phyloP scores from a whole-genome alignment of 2,888 invertebrate genomes.

The Latheticus oryzae region DNA sequence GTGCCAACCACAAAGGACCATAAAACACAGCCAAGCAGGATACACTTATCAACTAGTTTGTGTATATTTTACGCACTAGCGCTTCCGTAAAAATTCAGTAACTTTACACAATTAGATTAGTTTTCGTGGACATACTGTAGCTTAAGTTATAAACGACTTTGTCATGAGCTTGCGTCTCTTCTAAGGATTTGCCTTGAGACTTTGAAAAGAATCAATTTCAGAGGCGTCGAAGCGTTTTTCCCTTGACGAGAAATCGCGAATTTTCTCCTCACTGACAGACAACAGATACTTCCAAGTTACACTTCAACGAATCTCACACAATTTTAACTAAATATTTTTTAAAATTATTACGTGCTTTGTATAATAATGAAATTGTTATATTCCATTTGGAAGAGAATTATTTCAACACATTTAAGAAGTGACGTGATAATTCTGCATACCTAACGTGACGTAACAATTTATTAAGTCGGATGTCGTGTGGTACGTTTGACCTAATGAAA shows the following conservation, averaged over 20 bases:
- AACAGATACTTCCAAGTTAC: slow-evolving; percentile 36
- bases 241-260: slow-evolving; percentile 30
- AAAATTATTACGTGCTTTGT: too few species aligned
- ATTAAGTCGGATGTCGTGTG: slow-evolving; percentile 15
- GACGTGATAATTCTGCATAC: slow-evolving; percentile 6
- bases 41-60: slow-evolving; percentile 50
- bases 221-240: slow-evolving; percentile 50
- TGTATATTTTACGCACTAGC: slow-evolving; percentile 41
- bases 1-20: slow-evolving; percentile 43
- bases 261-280: slow-evolving; percentile 20
- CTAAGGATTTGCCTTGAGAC: slow-evolving; percentile 51
- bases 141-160: slow-evolving; percentile 55
- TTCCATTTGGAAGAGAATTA: too few species aligned
- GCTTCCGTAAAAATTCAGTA: slow-evolving; percentile 18
- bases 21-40: slow-evolving; percentile 53
- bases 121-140: too few species aligned
- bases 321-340: too few species aligned
- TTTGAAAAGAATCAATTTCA: slow-evolving; percentile 54
- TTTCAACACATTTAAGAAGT: slow-evolving; percentile 2
- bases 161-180: slow-evolving; percentile 48
- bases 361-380: too few species aligned
- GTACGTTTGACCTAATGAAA: slow-evolving; percentile 24
- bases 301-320: too few species aligned
- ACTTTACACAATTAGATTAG: too few species aligned
- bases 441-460: slow-evolving; percentile 14